Evolutionary conservation across 92 coral and sea anemone species (phyloP).

Genomic region (Ricordea florida): DNA sequence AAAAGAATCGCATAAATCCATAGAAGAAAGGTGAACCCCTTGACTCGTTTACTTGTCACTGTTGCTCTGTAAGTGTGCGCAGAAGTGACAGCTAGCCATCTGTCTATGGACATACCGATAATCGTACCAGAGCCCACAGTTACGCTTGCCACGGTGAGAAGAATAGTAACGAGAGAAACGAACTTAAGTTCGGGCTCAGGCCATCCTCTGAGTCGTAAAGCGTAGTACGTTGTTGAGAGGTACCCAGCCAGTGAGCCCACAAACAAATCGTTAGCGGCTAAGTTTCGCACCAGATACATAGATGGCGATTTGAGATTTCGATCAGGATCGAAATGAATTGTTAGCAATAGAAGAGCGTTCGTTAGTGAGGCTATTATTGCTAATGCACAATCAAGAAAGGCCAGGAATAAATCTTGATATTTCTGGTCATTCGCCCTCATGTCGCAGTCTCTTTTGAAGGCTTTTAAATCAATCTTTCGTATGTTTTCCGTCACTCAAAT

Average conservation of each 20-base stretch:
- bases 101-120: slow-evolving; percentile 11
- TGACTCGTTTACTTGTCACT: slow-evolving; percentile 4
- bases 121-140: slow-evolving; percentile 2
- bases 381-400: background rate
- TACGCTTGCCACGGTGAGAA: background rate
- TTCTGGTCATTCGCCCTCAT: no score
- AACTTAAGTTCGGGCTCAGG: background rate
- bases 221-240: background rate
- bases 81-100: slow-evolving; percentile 3
- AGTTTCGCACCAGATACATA: background rate
- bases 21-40: background rate
- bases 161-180: no score
- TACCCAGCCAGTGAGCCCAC: background rate
- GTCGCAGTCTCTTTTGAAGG: no score
- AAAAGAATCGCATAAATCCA: slow-evolving; percentile 11
- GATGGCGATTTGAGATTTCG: background rate
- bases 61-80: background rate
- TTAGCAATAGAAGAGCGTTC: background rate
- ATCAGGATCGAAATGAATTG: slow-evolving; percentile 7
- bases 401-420: no score
- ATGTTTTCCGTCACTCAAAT: no score
- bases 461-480: no score
- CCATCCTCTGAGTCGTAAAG: background rate
- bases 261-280: slow-evolving; percentile 7
- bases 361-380: background rate